These are phyloP conservation scores for Zygogramma bicolorata DNA, from an alignment of 2,888 invertebrate genomes.

Conservation along the genomic window DNA sequence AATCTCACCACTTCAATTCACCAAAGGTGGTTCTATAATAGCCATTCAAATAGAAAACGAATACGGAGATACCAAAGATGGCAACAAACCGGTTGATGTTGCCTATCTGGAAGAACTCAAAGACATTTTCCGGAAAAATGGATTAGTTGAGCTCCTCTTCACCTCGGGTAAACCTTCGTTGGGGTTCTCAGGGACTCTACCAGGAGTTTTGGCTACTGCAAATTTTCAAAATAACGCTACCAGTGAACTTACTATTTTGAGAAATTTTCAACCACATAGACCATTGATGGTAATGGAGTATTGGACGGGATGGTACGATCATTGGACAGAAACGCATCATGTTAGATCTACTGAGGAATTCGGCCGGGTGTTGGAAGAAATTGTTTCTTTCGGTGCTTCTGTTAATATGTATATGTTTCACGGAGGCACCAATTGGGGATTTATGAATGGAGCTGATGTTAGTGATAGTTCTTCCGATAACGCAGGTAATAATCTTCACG, in stretches of 20 bases:
- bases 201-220: constrained; percentile 67
- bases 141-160: constrained; percentile 67
- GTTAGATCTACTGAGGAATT: constrained; percentile 37
- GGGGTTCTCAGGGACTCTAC: constrained; percentile 61
- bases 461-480: constrained; percentile 27
- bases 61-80: constrained; percentile 70
- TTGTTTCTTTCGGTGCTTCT: constrained; percentile 25
- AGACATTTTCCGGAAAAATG: constrained; percentile 60
- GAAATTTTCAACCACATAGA: constrained; percentile 65
- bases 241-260: constrained; percentile 64
- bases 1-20: constrained; percentile 69
- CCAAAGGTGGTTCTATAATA: constrained; percentile 87
- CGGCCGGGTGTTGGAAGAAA: constrained; percentile 46
- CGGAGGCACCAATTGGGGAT: constrained; percentile 89
- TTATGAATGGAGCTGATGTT: constrained; percentile 61
- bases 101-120: constrained; percentile 66
- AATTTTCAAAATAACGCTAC: constrained; percentile 68
- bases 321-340: constrained; percentile 67
- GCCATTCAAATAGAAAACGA: constrained; percentile 89
- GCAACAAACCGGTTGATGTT: constrained; percentile 50
- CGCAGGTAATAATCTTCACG: constrained; percentile 11
- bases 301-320: constrained; percentile 73
- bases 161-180: constrained; percentile 67
- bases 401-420: constrained; percentile 93
- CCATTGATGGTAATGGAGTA: constrained; percentile 72